A percentile compares a stretch with the other conserved stretches of the same genome.
Conservation (phyloP, 2,888 invertebrate genomes). For the Rhimphoctona megacephalus region DNA sequence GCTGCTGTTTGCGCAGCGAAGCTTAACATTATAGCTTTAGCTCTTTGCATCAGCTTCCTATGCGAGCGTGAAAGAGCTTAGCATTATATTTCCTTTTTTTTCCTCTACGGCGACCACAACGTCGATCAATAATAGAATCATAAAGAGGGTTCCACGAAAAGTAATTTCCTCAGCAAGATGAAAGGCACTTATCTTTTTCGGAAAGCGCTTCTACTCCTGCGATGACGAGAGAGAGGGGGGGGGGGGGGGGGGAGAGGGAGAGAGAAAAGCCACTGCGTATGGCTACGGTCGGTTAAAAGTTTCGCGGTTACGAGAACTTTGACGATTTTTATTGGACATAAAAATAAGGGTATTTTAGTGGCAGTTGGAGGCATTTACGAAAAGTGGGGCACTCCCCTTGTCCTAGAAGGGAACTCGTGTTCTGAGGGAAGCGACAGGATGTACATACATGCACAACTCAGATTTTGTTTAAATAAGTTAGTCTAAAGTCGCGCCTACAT, state of each 20-base stretch:
- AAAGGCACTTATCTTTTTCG: constrained; percentile 4
- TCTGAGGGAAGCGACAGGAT: background rate
- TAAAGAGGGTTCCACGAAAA: background rate
- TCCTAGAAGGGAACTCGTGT: background rate
- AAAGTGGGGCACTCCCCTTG: background rate
- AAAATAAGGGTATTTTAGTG: background rate
- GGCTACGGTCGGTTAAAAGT: background rate
- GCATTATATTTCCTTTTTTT: background rate
- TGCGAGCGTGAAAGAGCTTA: constrained; percentile 1
- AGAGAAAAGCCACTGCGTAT: background rate
- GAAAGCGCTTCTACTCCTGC: background rate
- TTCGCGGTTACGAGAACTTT: background rate
- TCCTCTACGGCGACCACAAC: constrained; percentile 1
- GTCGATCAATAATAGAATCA: constrained; percentile 13
- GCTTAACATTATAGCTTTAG: constrained; percentile 20
- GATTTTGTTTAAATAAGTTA: background rate
- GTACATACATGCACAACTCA: background rate
- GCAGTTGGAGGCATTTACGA: background rate
- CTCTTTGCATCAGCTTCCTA: background rate
- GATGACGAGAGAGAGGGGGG: background rate
- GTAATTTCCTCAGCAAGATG: constrained; percentile 18
- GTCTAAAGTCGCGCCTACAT: background rate
- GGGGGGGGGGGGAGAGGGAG: background rate
- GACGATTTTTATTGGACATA: constrained; percentile 1
- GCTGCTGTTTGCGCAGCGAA: background rate